phyloP scores from a whole-genome alignment of 2,113 vertebrate genomes.

The Paramormyrops kingsleyae region DNA sequence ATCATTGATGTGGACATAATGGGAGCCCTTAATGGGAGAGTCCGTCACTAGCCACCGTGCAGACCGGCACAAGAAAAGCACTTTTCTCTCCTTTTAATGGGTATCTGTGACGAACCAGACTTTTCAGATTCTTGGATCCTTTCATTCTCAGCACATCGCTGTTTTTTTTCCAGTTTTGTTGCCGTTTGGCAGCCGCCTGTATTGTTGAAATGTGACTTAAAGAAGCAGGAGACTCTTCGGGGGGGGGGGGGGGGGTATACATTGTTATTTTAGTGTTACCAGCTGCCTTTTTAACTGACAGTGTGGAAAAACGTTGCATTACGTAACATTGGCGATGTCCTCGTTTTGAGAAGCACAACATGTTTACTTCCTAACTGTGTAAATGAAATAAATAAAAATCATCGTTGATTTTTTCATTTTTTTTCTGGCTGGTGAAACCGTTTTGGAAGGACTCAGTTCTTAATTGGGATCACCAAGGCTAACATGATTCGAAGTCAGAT shows the following conservation, averaged over 20 bases:
- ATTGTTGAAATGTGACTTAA: constrained; percentile 10
- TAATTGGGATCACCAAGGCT: not conserved
- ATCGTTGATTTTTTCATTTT: not conserved
- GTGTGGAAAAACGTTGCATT: not conserved
- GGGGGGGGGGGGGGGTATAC: not conserved
- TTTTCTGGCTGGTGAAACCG: not conserved
- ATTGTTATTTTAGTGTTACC: constrained; percentile 49
- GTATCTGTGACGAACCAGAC: constrained; percentile 15
- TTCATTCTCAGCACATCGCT: constrained; percentile 1
- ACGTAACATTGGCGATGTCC: not conserved
- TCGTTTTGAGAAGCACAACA: not conserved
- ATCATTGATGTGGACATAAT: constrained; percentile 20
- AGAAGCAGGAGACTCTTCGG: not conserved
- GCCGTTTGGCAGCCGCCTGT: not conserved
- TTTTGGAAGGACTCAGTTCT: not conserved
- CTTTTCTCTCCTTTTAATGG: constrained; percentile 14
- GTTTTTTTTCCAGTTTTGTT: constrained; percentile 4
- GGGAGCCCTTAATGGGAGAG: constrained; percentile 9
- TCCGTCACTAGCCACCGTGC: not conserved
- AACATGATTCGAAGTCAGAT: not conserved
- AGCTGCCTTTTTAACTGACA: constrained; percentile 49
- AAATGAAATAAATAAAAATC: not conserved
- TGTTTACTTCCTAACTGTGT: not conserved
- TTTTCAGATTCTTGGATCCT: not conserved
- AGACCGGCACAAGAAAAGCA: constrained; percentile 15